A percentile compares a stretch with the other conserved stretches of the same genome.
Conservation (phyloP, 2,797 vertebrate genomes). For the Hippopotamyrus pictus region DNA sequence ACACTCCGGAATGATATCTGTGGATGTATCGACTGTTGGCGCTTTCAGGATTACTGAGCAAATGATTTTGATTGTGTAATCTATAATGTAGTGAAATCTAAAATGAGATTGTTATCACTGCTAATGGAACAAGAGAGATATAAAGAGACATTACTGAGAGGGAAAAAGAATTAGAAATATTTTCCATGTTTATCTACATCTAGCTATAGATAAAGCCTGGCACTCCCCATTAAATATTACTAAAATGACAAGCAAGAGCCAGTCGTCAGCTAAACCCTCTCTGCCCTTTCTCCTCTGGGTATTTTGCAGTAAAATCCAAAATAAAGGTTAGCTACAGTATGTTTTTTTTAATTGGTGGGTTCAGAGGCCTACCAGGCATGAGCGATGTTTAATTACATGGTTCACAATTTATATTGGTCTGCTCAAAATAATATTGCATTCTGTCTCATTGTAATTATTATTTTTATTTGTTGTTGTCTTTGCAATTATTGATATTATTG, state of each 20-base stretch:
- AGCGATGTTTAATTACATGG: not conserved
- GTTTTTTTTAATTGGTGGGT: not conserved
- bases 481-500: not conserved
- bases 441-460: not conserved
- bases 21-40: not conserved
- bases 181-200: not conserved
- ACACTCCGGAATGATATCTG: not conserved
- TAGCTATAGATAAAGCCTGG: not conserved
- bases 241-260: not conserved
- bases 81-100: conserved; percentile 2
- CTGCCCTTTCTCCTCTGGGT: not conserved
- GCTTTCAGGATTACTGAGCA: not conserved
- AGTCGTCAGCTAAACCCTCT: not conserved
- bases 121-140: not conserved
- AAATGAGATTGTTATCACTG: not conserved
- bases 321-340: not conserved
- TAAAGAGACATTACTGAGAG: not conserved
- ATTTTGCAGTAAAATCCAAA: not conserved
- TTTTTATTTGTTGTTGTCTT: conserved; percentile 3
- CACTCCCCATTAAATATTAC: not conserved
- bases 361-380: conserved; percentile 2
- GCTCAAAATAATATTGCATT: not conserved
- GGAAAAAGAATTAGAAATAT: not conserved
- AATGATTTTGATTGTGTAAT: not conserved
- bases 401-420: not conserved